Evolutionary conservation across 2,797 vertebrate species (phyloP), one percentile per base, ranked within the genome.

Genomic region (Sarcoramphus papa): DNA sequence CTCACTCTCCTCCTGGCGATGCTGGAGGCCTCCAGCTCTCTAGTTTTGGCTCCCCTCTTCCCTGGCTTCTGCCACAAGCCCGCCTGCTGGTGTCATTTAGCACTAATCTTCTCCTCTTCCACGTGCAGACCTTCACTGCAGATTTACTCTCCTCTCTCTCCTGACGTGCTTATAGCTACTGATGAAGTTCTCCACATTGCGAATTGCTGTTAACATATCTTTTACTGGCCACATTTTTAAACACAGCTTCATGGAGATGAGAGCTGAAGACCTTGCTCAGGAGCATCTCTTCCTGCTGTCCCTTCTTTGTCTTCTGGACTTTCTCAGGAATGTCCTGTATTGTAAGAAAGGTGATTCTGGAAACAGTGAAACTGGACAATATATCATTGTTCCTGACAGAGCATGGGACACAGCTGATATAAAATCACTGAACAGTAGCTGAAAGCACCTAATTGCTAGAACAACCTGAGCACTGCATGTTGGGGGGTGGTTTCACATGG

Each of bases 71-170:
- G 75, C 37, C 70, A 53, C 30, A 60, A 78, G 20, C 28, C 16
- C 1, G 2, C n/a, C 31, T 77, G 17, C 30, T 68, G 18, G 10
- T 85, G 40, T 51, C 18, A 13, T 27, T 59, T 78, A 77, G 35
- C 9, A 13, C 40, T 33, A 31, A 51, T 18, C 50, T 68, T 40
- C 56, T 51, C 45, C 35, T 60, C 22, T 82, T 60, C 56, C 47
- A 47, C 2, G 0, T 3, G 1, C 2, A 3, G 10, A n/a, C 9
- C 9, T 77, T 65, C 53, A 48, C 33, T 24, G 14, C 6, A 60
- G 40, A 67, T 78, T 59, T 57, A 45, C 64, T 47, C 31, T 54
- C 8, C 22, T 69, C 57, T 50, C 63, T 62, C 30, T 73, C 45
- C 78, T 85, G 53, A 14, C 33, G 15, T 25, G 21, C 63, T 72